Evolutionary conservation across 1,140 invertebrate genomes (phyloP), one percentile per base, ranked within the genome.

Genomic region (Carposina sasakii): DNA sequence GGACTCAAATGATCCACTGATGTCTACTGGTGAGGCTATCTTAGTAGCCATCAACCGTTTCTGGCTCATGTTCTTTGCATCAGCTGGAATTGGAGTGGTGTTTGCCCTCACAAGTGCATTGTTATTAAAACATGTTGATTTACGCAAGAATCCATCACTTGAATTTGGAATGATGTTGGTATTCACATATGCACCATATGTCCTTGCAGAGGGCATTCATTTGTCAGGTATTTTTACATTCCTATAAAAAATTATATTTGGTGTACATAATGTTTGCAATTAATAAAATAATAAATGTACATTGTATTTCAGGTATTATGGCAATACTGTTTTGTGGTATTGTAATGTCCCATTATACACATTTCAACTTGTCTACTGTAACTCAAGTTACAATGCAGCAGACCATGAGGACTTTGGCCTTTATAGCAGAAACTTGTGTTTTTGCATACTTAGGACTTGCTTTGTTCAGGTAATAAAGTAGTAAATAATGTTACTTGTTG

Each of bases 341-440:
- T 71, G 97, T 98, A 0, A 99, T 99, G 98, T 99, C 97, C 0
- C 98, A 99, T 79, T 99, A 99, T 69, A 99, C 98, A 13, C 98
- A 99, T 88, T 97, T 96, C 65, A 99, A 99, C 84, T 85, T 99
- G 12, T 99, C 98, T 1, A 98, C 98, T 15, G 94, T 99, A 3
- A 98, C 98, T 10, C 98, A 99, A 87, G 98, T 99, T 6, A 99
- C 98, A 2, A 98, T 99, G 92, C 97, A 99, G 78, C 97, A 99
- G 83, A 99, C 97, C 1, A 97, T 99, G 90, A 89, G 98, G 73
- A 99, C 98, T 0, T 85, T 99, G 19, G 94, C 98, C 4, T 99
- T 99, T 71, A 97, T 99, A 63, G 96, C 97, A 63, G 97, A 99
- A 88, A 99, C 98, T 1, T 98, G 96, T 85, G 98, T 99, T 0